Conservation (phyloP, 2,888 invertebrate genomes). For the Lypha dubia region DNA sequence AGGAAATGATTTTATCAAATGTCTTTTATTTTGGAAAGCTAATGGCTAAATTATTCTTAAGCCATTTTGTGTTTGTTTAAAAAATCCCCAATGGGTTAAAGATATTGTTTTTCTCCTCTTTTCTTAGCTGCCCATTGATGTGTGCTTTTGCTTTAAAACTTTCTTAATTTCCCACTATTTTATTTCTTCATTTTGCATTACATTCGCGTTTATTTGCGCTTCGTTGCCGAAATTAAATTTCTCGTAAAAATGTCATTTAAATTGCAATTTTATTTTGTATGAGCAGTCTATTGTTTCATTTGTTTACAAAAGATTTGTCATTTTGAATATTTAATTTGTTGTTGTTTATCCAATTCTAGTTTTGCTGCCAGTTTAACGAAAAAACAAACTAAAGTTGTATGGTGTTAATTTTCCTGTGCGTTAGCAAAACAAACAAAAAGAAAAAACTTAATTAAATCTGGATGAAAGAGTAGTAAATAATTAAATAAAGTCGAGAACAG, state of each 20-base stretch:
- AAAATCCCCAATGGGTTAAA: neutral
- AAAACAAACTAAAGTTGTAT: constrained; percentile 4
- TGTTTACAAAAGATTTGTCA: constrained; percentile 27
- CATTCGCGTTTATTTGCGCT: constrained; percentile 6
- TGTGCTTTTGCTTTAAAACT: neutral
- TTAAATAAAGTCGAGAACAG: neutral
- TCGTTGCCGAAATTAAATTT: constrained; percentile 42
- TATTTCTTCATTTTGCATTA: neutral
- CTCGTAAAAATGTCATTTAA: constrained; percentile 50
- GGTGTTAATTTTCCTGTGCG: constrained; percentile 26
- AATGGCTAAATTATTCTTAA: too few species aligned
- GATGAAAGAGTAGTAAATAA: neutral
- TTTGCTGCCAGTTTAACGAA: neutral
- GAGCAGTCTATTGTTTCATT: neutral
- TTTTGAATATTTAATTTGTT: constrained; percentile 39
- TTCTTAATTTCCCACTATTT: constrained; percentile 18
- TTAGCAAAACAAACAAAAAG: constrained; percentile 2
- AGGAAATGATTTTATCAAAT: neutral
- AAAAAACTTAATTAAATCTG: constrained; percentile 39
- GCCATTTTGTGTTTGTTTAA: too few species aligned
- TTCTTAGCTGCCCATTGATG: neutral
- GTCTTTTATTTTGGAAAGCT: too few species aligned
- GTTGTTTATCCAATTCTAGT: neutral
- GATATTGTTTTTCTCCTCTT: neutral
- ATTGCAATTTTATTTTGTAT: constrained; percentile 24